phyloP scores from a whole-genome alignment of 2,113 vertebrate species.

The Notechis scutatus region DNA sequence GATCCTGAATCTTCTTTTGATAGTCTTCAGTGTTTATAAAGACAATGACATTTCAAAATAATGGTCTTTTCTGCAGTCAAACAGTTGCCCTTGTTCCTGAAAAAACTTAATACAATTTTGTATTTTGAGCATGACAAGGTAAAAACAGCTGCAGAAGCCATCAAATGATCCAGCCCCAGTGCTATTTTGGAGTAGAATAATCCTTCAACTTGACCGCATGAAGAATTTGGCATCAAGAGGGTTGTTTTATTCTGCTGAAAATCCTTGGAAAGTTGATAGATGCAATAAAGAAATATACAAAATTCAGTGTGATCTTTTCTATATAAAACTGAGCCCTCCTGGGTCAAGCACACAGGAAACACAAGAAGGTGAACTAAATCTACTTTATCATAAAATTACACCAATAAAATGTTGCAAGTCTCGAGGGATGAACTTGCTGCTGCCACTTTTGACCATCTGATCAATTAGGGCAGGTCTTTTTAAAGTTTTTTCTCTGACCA shows the following conservation, averaged over 20 bases:
- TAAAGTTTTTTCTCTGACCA: neutral
- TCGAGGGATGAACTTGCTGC: neutral
- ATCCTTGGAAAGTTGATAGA: neutral
- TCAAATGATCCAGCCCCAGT: neutral
- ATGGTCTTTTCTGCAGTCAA: neutral
- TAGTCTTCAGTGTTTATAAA: neutral
- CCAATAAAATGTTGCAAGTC: neutral
- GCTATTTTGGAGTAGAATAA: neutral
- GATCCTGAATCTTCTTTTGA: neutral
- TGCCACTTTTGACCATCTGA: neutral
- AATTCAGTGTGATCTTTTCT: neutral
- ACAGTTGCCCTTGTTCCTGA: neutral
- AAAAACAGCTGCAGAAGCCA: neutral
- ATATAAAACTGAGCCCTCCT: neutral
- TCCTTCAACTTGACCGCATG: neutral
- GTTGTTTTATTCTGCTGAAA: neutral
- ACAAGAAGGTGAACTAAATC: neutral
- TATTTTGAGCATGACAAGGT: neutral
- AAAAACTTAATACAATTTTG: neutral
- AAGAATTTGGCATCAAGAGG: neutral
- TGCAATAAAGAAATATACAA: neutral
- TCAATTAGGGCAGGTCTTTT: neutral
- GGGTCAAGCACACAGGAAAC: neutral
- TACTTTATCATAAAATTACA: neutral
- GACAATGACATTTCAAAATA: neutral